Evolutionary conservation across 2,888 invertebrate genomes (phyloP).

Genomic region (Erebia aethiops): DNA sequence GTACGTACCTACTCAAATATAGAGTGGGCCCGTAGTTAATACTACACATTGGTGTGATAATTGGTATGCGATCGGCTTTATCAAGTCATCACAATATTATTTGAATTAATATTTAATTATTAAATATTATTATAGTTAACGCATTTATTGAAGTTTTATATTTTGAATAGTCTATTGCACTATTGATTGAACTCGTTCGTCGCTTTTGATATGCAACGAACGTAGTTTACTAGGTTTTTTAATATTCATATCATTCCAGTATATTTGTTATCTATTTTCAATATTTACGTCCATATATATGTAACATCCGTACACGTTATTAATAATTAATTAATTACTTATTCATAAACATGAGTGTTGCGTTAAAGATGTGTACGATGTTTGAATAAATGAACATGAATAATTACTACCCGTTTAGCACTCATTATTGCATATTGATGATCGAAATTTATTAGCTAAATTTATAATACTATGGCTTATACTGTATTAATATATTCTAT

Average conservation of each 20-base stretch:
- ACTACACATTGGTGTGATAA: too few species aligned
- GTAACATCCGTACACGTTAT: neutral
- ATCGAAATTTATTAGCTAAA: too few species aligned
- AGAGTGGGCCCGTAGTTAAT: too few species aligned
- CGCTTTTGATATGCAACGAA: slow-evolving; percentile 71
- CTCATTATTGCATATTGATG: too few species aligned
- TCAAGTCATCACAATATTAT: slow-evolving; percentile 39
- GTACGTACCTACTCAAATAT: too few species aligned
- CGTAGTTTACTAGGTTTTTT: slow-evolving; percentile 21
- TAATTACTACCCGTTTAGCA: neutral
- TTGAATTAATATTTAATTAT: slow-evolving; percentile 35
- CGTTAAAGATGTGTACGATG: neutral
- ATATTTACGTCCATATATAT: neutral
- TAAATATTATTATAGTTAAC: slow-evolving; percentile 35
- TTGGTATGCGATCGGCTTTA: neutral
- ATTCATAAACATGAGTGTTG: neutral
- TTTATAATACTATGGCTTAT: too few species aligned
- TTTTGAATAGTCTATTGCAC: slow-evolving; percentile 43
- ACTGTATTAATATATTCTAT: too few species aligned
- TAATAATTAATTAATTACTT: neutral
- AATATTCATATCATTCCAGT: slow-evolving; percentile 15
- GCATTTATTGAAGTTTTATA: slow-evolving; percentile 46
- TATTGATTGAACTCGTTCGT: slow-evolving; percentile 45
- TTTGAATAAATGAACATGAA: neutral
- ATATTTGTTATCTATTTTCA: slow-evolving; percentile 36